phyloP scores from a whole-genome alignment of 2,113 vertebrate genomes.

The Axis porcinus region DNA sequence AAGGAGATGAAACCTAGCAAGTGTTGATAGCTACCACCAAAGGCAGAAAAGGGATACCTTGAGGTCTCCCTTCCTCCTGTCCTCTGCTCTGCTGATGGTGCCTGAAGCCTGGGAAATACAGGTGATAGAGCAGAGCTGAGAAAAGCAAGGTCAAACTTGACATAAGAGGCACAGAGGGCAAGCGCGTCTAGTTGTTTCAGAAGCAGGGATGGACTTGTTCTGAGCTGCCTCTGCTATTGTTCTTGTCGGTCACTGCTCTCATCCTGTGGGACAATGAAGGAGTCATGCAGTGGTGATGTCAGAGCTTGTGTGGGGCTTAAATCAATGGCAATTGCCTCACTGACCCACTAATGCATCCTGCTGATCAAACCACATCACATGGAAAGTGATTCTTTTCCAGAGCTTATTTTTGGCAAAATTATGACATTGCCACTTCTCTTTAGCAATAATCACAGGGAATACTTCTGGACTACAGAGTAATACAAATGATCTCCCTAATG shows the following conservation, averaged over 20 bases:
- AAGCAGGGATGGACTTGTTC: not conserved
- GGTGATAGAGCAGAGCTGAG: not conserved
- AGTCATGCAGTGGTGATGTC: not conserved
- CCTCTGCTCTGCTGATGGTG: not conserved
- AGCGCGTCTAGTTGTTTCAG: not conserved
- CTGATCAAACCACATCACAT: not conserved
- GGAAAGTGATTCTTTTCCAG: not conserved
- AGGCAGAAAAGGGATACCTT: not conserved
- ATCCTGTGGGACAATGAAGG: not conserved
- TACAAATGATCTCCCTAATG: not conserved
- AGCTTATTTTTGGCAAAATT: not conserved
- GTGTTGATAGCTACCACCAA: not conserved
- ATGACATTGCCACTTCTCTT: not conserved
- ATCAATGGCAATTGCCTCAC: not conserved
- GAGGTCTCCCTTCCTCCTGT: not conserved
- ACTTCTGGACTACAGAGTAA: not conserved
- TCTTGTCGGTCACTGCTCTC: not conserved
- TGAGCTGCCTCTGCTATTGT: not conserved
- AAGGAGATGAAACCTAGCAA: not conserved
- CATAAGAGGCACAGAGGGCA: accelerated
- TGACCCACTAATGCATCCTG: not conserved
- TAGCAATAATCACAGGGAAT: not conserved
- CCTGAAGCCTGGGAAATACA: not conserved
- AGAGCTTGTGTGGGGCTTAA: not conserved
- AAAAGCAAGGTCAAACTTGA: not conserved